Conservation (phyloP, 2,113 vertebrate species). For the Bufo bufo region DNA sequence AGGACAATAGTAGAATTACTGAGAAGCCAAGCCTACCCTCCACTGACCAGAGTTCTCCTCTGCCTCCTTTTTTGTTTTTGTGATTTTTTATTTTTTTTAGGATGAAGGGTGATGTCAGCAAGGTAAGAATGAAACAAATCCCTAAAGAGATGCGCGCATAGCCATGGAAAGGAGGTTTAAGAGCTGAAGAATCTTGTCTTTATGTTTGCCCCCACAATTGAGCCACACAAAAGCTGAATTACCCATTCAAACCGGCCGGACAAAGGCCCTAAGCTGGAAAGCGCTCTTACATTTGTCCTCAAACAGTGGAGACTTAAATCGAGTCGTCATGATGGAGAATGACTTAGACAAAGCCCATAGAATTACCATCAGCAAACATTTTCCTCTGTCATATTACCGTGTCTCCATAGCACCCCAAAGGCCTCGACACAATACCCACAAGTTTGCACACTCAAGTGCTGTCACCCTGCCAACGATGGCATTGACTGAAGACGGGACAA, state of each 20-base stretch:
- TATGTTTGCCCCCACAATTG: conserved; percentile 99
- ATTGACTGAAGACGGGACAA: conserved; percentile 94
- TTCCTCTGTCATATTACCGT: conserved; percentile 99
- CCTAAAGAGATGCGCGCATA: conserved; percentile 90
- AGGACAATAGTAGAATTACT: conserved; percentile 73
- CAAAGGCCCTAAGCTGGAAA: conserved; percentile 98
- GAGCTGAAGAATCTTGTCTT: conserved; percentile 99
- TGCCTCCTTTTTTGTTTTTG: conserved; percentile 59
- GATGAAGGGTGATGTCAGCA: conserved; percentile 79
- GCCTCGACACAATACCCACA: conserved; percentile 95
- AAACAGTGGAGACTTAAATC: conserved; percentile 99
- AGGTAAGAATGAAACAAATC: conserved; percentile 79
- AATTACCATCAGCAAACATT: conserved; percentile 99
- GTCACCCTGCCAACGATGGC: conserved; percentile 99
- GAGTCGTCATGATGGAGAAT: conserved; percentile 99
- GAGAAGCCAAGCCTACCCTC: conserved; percentile 71
- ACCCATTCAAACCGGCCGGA: conserved; percentile 97
- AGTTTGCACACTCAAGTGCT: conserved; percentile 99
- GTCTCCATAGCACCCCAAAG: conserved; percentile 99
- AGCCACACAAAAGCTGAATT: conserved; percentile 99
- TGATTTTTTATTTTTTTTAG: neutral
- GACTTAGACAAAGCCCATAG: conserved; percentile 99
- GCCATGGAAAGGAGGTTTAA: conserved; percentile 98
- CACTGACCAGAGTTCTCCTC: conserved; percentile 66
- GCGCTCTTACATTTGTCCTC: conserved; percentile 99